phyloP scores from a whole-genome alignment of 2,888 invertebrate genomes.

The Didymodactylos carnosus region DNA sequence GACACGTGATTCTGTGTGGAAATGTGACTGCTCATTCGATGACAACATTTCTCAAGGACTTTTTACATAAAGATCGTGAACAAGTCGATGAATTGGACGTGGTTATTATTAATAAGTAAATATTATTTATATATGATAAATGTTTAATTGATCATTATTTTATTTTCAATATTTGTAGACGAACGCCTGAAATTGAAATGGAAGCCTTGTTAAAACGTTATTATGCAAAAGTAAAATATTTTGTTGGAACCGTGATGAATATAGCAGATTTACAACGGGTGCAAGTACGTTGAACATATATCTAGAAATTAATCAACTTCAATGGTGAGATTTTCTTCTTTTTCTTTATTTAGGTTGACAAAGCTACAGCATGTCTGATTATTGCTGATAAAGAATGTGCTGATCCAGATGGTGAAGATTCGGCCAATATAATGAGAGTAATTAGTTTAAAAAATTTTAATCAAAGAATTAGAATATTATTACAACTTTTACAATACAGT shows the following conservation, averaged over 20 bases:
- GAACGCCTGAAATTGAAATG: slow-evolving; percentile 98
- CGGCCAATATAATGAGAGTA: slow-evolving; percentile 99
- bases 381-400: slow-evolving; percentile 99
- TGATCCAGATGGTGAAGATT: slow-evolving; percentile 99
- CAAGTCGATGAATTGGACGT: slow-evolving; percentile 93
- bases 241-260: slow-evolving; percentile 99
- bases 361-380: slow-evolving; percentile 97
- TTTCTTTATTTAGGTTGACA: slow-evolving; percentile 34
- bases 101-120: slow-evolving; percentile 95
- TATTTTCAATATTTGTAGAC: slow-evolving; percentile 46
- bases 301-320: no score
- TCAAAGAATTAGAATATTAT: slow-evolving; percentile 95
- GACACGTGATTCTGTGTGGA: slow-evolving; percentile 99
- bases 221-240: slow-evolving; percentile 91
- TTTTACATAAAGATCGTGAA: slow-evolving; percentile 97
- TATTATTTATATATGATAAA: background rate
- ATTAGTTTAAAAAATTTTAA: slow-evolving; percentile 99
- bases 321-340: no score
- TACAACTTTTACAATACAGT: slow-evolving; percentile 99
- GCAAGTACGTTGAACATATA: slow-evolving; percentile 43
- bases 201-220: slow-evolving; percentile 99
- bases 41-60: slow-evolving; percentile 99
- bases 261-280: slow-evolving; percentile 98
- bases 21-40: slow-evolving; percentile 99
- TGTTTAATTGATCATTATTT: background rate